These are phyloP conservation scores for Drosophila pegasa DNA, from an alignment of 2,888 invertebrate species.

Conservation along the genomic window DNA sequence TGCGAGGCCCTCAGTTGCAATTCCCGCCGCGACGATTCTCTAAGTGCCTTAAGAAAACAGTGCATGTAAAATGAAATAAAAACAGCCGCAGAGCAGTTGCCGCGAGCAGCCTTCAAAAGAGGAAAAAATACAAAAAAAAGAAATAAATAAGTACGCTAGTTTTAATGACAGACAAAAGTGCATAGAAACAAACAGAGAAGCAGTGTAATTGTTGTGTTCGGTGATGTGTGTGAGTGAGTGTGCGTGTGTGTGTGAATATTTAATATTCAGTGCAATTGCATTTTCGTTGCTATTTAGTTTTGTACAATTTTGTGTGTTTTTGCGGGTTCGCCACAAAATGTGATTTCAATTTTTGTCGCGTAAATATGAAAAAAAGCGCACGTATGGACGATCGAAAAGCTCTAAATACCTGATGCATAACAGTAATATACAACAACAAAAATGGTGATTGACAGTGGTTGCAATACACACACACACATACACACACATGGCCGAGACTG, in stretches of 20 bases:
- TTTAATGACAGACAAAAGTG: constrained; percentile 24
- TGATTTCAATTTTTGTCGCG: constrained; percentile 63
- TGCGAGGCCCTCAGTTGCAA: constrained; percentile 66
- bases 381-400: constrained; percentile 56
- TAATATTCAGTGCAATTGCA: constrained; percentile 36
- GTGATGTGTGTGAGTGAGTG: neutral
- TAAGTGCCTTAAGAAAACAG: constrained; percentile 46
- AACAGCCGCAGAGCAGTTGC: constrained; percentile 44
- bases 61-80: constrained; percentile 45
- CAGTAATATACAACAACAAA: constrained; percentile 12
- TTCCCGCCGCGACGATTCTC: constrained; percentile 56
- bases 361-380: constrained; percentile 59
- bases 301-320: constrained; percentile 49
- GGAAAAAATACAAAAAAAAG: constrained; percentile 15
- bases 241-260: neutral
- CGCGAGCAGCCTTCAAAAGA: constrained; percentile 57
- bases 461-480: constrained; percentile 3
- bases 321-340: constrained; percentile 41
- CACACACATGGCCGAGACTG: constrained; percentile 5
- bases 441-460: constrained; percentile 41
- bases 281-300: constrained; percentile 39
- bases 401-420: constrained; percentile 26
- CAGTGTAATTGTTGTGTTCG: constrained; percentile 34
- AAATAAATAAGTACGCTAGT: constrained; percentile 28
- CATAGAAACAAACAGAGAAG: constrained; percentile 17